These are phyloP conservation scores for Urechis unicinctus DNA, from an alignment of 2,888 invertebrate genomes.

Conservation along the genomic window DNA sequence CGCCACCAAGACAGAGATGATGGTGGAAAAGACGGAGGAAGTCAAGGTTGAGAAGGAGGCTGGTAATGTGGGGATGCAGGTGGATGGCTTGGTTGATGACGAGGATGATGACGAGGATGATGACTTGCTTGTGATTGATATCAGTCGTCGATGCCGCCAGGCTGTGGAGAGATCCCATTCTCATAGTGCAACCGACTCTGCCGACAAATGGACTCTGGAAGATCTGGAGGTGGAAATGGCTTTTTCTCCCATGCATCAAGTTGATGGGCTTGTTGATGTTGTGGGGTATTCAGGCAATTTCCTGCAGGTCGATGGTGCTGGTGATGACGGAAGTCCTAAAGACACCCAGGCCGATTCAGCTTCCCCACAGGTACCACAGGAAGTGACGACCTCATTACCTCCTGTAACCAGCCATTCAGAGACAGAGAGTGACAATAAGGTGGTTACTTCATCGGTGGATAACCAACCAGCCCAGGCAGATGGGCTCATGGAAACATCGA, in stretches of 20 bases:
- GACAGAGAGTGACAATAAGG: no score
- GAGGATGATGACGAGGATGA: constrained; percentile 2
- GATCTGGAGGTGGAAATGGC: constrained; percentile 1
- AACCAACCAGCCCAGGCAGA: no score
- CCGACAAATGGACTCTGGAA: background rate
- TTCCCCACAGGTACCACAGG: no score
- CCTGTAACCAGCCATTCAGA: no score
- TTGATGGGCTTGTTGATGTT: constrained; percentile 4
- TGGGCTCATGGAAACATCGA: no score
- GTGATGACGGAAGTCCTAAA: no score
- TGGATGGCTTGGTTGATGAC: constrained; percentile 1
- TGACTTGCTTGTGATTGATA: background rate
- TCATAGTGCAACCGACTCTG: background rate
- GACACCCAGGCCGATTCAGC: no score
- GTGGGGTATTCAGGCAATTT: no score
- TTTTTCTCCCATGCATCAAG: constrained; percentile 2
- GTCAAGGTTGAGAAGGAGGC: constrained; percentile 1
- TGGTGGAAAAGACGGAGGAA: background rate
- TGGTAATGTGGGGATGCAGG: background rate
- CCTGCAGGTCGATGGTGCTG: no score
- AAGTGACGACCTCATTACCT: no score
- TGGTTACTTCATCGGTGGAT: no score
- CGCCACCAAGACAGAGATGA: background rate
- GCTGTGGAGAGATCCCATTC: background rate
- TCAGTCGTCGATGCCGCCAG: background rate